Percentiles rank a stretch among this genome's conserved stretches.
These are phyloP conservation scores for Acromyrmex heyeri DNA, from an alignment of 1,140 invertebrate species.

Conservation along the genomic window DNA sequence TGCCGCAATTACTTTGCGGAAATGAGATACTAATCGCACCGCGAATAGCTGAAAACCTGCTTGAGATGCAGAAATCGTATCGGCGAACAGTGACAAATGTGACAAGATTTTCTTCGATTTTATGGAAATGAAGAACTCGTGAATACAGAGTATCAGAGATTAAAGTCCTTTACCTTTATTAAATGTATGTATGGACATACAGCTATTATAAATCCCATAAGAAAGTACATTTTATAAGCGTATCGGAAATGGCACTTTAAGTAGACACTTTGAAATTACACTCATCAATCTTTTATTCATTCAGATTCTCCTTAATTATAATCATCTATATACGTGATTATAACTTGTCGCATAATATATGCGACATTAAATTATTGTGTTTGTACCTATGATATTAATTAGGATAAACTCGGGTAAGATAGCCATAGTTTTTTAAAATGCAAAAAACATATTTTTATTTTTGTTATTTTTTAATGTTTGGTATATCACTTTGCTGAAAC, in stretches of 20 bases:
- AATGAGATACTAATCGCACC: conserved; percentile 55
- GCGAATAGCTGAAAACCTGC: conserved; percentile 17
- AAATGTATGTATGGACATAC: background rate
- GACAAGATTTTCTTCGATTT: conserved; percentile 41
- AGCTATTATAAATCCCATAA: conserved; percentile 17
- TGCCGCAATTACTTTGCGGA: conserved; percentile 35
- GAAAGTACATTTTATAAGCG: background rate
- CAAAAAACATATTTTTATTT: no score
- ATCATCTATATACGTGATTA: background rate
- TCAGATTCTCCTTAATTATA: background rate
- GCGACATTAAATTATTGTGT: background rate
- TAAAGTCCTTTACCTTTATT: conserved; percentile 16
- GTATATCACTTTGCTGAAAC: no score
- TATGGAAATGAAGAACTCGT: conserved; percentile 30
- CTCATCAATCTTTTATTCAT: background rate
- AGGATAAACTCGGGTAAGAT: no score
- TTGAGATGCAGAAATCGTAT: conserved; percentile 20
- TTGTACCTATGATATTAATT: conserved; percentile 7
- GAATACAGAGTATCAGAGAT: conserved; percentile 17
- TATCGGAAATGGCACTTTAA: conserved; percentile 5
- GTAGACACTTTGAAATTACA: background rate
- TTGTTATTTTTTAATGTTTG: no score
- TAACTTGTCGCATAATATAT: background rate
- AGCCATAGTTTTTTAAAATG: no score
- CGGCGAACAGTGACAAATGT: conserved; percentile 43